Percentiles rank a stretch among this genome's conserved stretches.
phyloP scores from a whole-genome alignment of 2,113 vertebrate species.

The Cyanoliseus patagonus region DNA sequence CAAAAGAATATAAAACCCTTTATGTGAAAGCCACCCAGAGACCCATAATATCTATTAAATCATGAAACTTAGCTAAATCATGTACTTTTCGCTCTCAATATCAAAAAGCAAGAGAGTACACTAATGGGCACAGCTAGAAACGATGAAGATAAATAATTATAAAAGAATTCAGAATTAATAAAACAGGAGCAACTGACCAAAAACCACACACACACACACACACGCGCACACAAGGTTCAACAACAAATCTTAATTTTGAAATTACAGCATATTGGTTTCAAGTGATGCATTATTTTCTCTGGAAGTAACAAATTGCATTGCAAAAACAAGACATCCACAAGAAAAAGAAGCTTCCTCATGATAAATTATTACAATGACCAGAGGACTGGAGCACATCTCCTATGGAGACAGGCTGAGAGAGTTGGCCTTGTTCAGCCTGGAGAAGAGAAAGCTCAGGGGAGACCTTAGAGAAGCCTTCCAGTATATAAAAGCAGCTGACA shows the following conservation, averaged over 20 bases:
- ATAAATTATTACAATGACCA: neutral
- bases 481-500: neutral
- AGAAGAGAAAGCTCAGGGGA: neutral
- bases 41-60: neutral
- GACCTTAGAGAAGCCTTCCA: neutral
- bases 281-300: neutral
- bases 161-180: neutral
- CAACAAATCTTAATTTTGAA: neutral
- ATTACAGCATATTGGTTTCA: neutral
- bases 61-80: neutral
- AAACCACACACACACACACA: neutral
- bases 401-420: neutral
- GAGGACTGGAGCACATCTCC: neutral
- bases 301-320: neutral
- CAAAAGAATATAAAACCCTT: neutral
- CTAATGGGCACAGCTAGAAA: neutral
- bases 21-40: neutral
- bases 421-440: neutral
- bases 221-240: neutral
- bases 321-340: neutral
- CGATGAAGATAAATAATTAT: neutral
- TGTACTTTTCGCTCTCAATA: neutral
- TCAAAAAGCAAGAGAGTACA: neutral
- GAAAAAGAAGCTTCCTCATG: neutral
- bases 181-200: neutral